phyloP scores from a whole-genome alignment of 2,113 vertebrate genomes.

The Larimichthys polyactis region DNA sequence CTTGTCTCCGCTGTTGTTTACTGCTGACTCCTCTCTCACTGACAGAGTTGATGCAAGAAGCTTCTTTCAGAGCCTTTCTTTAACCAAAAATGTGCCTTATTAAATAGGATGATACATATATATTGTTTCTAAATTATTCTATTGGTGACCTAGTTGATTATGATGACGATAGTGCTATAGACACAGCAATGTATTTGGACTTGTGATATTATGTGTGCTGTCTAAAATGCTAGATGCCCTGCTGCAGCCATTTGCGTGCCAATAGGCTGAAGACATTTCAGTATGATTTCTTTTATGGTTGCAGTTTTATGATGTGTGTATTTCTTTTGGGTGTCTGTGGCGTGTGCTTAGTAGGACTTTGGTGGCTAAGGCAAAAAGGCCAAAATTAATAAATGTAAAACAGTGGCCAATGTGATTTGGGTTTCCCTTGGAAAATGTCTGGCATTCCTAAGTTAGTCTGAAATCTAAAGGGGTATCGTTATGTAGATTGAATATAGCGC shows the following conservation, averaged over 20 bases:
- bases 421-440: constrained; percentile 71
- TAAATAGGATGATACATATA: constrained; percentile 75
- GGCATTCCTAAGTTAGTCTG: constrained; percentile 74
- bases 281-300: constrained; percentile 74
- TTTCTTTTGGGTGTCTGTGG: constrained; percentile 82
- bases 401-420: constrained; percentile 76
- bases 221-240: constrained; percentile 76
- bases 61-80: constrained; percentile 87
- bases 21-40: constrained; percentile 72
- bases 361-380: constrained; percentile 72
- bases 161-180: constrained; percentile 80
- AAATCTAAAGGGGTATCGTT: constrained; percentile 71
- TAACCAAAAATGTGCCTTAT: constrained; percentile 87
- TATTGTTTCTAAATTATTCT: constrained; percentile 79
- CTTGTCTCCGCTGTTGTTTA: constrained; percentile 70
- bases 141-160: constrained; percentile 74
- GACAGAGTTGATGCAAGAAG: constrained; percentile 78
- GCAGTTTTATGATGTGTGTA: constrained; percentile 74
- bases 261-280: constrained; percentile 80
- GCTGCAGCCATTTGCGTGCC: constrained; percentile 82
- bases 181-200: constrained; percentile 83
- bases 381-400: constrained; percentile 75
- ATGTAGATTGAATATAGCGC: constrained; percentile 82
- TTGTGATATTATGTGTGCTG: constrained; percentile 80
- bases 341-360: constrained; percentile 84